Percentiles rank a stretch among this genome's conserved stretches.
These are phyloP conservation scores for Lithobates sylvaticus DNA, from an alignment of 2,797 vertebrate species.

Conservation along the genomic window DNA sequence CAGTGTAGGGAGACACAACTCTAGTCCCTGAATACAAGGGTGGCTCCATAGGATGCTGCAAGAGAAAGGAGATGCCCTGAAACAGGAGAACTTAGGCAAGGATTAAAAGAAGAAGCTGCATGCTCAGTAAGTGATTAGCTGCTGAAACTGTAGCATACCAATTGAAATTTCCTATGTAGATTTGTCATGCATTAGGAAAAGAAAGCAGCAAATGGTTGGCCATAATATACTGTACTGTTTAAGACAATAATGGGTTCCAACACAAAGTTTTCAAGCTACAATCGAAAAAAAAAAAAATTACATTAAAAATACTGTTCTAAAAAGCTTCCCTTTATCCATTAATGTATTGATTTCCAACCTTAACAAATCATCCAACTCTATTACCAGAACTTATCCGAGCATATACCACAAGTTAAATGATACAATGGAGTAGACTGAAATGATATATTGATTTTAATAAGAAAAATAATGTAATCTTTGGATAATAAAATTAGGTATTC, in stretches of 20 bases:
- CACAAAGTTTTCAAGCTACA: background rate
- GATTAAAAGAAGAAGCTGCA: too few relatives aligned
- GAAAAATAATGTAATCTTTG: background rate
- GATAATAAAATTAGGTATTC: background rate
- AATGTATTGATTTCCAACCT: background rate
- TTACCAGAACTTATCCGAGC: background rate
- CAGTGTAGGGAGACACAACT: too few relatives aligned
- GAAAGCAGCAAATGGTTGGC: background rate
- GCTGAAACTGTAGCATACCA: background rate
- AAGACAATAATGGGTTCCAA: background rate
- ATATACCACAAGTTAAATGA: background rate
- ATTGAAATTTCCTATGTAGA: background rate
- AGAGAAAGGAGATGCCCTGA: too few relatives aligned
- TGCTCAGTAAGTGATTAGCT: too few relatives aligned
- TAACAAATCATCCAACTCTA: background rate
- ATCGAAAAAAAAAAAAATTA: background rate
- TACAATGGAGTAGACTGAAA: background rate
- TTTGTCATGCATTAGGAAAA: background rate
- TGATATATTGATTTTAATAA: background rate
- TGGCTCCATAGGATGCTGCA: too few relatives aligned
- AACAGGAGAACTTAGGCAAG: too few relatives aligned
- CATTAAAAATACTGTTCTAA: background rate
- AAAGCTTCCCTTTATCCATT: constrained; percentile 1
- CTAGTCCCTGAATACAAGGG: too few relatives aligned
- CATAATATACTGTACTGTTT: background rate